Evolutionary conservation across 35 echinoderm and acorn worm species (phyloP).

Genomic region (Lytechinus pictus): DNA sequence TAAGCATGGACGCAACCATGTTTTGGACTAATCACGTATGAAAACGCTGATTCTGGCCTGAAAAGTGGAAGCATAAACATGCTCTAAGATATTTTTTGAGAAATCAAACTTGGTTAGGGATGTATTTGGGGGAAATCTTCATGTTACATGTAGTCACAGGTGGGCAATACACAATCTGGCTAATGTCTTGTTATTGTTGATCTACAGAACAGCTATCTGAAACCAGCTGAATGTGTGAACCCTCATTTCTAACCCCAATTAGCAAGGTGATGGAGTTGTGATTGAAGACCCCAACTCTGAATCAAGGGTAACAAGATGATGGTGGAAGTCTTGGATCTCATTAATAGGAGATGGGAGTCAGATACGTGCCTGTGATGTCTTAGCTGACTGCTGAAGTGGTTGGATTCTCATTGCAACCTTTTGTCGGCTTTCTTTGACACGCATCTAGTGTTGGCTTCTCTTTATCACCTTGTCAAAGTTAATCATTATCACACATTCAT

Average conservation of each 20-base stretch:
- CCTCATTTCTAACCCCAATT: background rate
- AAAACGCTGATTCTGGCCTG: too few species aligned
- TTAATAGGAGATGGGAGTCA: background rate
- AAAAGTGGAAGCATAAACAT: too few species aligned
- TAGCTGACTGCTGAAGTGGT: background rate
- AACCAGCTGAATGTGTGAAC: background rate
- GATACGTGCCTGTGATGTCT: background rate
- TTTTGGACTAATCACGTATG: too few species aligned
- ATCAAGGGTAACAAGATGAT: background rate
- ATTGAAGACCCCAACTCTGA: background rate
- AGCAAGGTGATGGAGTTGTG: background rate
- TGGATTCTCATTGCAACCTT: background rate
- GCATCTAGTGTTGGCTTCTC: background rate
- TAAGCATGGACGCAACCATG: too few species aligned
- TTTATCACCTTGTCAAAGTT: background rate
- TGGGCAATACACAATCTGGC: too few species aligned
- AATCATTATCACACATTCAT: background rate
- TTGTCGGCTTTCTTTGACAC: background rate
- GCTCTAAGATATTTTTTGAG: too few species aligned
- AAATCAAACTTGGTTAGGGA: too few species aligned
- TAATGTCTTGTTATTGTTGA: too few species aligned
- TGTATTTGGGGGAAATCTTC: too few species aligned
- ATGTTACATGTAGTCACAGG: too few species aligned
- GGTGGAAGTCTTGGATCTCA: slow-evolving; percentile 8
- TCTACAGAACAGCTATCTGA: too few species aligned